Base-by-base conservation (phyloP, 2,797 vertebrate species). In the Australoheros facetus region DNA sequence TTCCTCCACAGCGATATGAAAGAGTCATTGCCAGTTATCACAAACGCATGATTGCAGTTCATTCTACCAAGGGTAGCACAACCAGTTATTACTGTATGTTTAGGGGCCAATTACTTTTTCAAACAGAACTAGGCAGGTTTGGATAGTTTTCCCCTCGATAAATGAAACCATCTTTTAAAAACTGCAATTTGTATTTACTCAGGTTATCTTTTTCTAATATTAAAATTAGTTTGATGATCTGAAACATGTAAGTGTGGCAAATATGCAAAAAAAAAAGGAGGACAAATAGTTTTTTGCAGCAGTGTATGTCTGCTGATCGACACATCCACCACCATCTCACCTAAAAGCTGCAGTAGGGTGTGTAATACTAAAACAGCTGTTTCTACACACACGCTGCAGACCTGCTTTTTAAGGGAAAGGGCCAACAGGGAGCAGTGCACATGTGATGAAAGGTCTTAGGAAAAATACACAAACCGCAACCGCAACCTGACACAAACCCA, bases 401-500 rank as follows among this genome's bases (percentile, higher is more conserved):
- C 53, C 72, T 77, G 56, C 69, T 75, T 34, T 80, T 62, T 51
- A 76, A 64, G 23, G 56, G 37, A 64, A 55, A 56, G 73, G 17
- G 51, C 54, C 70, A 32, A 66, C 1, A 16, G 60, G 60, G 77
- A 79, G 70, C 13, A 26, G 28, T n/a, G 70, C n/a, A 34, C 66
- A 39, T 69, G 48, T 34, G 45, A 70, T 76, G 10, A 77, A 77
- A 74, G 56, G 51, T 74, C 69, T 79, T 21, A 26, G 16, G 30
- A 30, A 77, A 77, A 77, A 78, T 1, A 74, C 64, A 81, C 51
- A 64, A 71, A 75, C 73, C 45, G 30, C 59, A 58, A 42, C 51
- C 55, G 53, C 54, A 39, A 77, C 37, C 74, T 60, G 58, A 81
- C 60, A 77, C 71, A 83, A 79, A 76, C 59, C 39, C 70, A 56